Base-by-base conservation (phyloP, 2,113 vertebrate genomes). In the Ptychochromis oligacanthus region DNA sequence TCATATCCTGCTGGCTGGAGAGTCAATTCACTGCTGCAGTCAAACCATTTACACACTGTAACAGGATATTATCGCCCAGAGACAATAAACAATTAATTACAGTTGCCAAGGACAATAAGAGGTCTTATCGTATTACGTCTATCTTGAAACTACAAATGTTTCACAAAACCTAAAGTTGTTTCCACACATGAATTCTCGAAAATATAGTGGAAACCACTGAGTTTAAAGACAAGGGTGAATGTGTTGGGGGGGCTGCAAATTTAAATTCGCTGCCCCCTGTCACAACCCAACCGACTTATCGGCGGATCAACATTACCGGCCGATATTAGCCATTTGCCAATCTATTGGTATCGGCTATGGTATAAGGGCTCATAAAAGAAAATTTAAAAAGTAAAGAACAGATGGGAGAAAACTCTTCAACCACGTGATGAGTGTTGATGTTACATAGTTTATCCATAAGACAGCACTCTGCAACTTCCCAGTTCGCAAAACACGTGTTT, bases 31-130 rank as follows among this genome's bases (percentile, higher is more conserved):
- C 55, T 22, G 34, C 81, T 5, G 81, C 80, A 72, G 87, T 65
- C 84, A 81, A 86, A 80, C 36, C 4, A 9, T 84, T 80, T 74
- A 64, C 28, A 88, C 82, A 89, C 28, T 20, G 85, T 67, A 84
- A 86, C 83, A 76, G 90, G 87, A 93, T 89, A 92, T 93, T 86
- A 92, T 80, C 80, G 67, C 22, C 75, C 34, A 28, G 49, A 86
- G 82, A 87, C 79, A 80, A 91, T 87, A 84, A 93, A 89, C 89
- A 85, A 87, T 91, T 87, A 74, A 90, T 90, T 87, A 84, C 2
- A 79, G 60, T 22, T 76, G 85, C 76, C 87, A 89, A 77, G 75
- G 75, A 83, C 55, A 40, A 36, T 67, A 55, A 55, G 77, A 64
- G 75, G 79, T 55, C 74, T 62, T 61, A 52, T 91, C 77, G 67